phyloP scores from a whole-genome alignment of 2,113 vertebrate genomes.

The Phyllostomus discolor region DNA sequence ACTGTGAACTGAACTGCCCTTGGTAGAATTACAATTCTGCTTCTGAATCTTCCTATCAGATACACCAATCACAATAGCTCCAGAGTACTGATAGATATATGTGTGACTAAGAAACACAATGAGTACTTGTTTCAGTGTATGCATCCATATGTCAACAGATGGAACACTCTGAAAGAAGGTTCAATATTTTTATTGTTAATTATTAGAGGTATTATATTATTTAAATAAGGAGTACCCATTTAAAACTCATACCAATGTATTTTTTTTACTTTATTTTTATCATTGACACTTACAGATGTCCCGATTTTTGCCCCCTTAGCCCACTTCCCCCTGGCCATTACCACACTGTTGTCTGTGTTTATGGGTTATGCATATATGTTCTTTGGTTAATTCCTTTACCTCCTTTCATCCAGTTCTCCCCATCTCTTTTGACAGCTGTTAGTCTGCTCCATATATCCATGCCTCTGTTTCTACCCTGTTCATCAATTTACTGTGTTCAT shows the following conservation, averaged over 20 bases:
- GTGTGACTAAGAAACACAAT: neutral
- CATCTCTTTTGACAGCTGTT: no score
- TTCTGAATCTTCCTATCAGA: neutral
- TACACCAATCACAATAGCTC: neutral
- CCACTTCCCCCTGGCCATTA: no score
- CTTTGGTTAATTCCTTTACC: no score
- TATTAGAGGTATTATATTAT: neutral
- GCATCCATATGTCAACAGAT: neutral
- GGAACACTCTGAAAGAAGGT: neutral
- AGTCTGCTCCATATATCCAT: no score
- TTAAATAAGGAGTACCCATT: neutral
- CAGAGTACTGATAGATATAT: neutral
- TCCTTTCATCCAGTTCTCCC: no score
- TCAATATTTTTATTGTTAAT: neutral
- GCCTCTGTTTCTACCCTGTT: no score
- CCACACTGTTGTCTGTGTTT: no score
- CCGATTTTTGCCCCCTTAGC: no score
- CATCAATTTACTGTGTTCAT: no score
- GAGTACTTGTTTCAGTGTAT: neutral
- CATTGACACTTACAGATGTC: no score
- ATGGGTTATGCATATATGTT: no score
- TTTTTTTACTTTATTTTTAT: no score
- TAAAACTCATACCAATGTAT: neutral
- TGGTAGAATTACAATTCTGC: neutral
- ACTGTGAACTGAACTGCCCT: neutral